These are phyloP conservation scores for Tetheella fluctuosa DNA, from an alignment of 2,888 invertebrate genomes.

Conservation along the genomic window DNA sequence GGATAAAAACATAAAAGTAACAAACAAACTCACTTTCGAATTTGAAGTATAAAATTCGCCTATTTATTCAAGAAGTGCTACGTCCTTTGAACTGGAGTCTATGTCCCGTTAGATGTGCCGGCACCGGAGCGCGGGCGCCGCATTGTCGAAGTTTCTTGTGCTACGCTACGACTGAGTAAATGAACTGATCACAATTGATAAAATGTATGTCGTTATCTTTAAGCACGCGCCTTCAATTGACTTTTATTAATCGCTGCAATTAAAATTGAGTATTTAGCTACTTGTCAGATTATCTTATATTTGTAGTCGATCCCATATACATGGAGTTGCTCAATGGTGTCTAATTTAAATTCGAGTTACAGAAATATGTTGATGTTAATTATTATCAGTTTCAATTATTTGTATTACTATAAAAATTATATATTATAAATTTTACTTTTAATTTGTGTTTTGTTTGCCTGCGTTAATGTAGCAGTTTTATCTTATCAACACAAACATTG, in stretches of 20 bases:
- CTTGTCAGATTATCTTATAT: neutral
- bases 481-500: constrained; percentile 56
- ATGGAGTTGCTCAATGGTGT: neutral
- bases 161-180: neutral
- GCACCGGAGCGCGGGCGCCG: too few species aligned
- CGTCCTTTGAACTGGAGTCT: constrained; percentile 10
- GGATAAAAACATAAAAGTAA: too few species aligned
- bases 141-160: neutral
- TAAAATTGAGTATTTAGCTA: neutral
- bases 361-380: too few species aligned
- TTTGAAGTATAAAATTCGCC: too few species aligned
- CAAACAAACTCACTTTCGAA: too few species aligned
- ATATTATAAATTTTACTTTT: neutral
- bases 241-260: constrained; percentile 4
- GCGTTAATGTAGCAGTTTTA: constrained; percentile 20
- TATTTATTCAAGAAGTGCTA: neutral
- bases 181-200: neutral
- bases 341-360: neutral
- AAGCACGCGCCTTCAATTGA: neutral
- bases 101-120: neutral
- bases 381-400: neutral
- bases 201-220: neutral
- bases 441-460: neutral
- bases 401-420: neutral
- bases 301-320: neutral